A percentile compares a stretch with the other conserved stretches of the same genome.
Conservation (phyloP, 2,888 invertebrate species). For the Torymus auratus region DNA sequence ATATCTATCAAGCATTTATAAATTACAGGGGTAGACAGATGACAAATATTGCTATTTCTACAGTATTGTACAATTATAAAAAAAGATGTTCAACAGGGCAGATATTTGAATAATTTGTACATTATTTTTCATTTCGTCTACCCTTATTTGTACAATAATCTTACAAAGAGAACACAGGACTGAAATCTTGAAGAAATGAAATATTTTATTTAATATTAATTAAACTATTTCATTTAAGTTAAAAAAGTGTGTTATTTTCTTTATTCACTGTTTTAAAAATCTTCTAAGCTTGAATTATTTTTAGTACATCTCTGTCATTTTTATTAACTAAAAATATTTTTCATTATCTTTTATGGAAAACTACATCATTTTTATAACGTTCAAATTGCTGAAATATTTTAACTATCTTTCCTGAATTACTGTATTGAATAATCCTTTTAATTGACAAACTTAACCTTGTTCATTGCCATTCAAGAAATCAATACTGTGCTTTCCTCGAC, state of each 20-base stretch:
- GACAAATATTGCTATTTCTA: constrained; percentile 25
- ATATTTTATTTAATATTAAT: not conserved
- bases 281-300: too few species aligned
- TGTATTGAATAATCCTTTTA: too few species aligned
- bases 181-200: constrained; percentile 44
- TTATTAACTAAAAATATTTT: too few species aligned
- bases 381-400: too few species aligned
- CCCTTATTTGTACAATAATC: constrained; percentile 31
- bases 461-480: constrained; percentile 45
- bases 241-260: too few species aligned
- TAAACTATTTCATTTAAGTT: not conserved
- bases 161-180: constrained; percentile 20
- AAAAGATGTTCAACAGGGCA: not conserved
- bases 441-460: too few species aligned
- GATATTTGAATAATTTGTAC: constrained; percentile 7
- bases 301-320: too few species aligned
- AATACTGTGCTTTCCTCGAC: constrained; percentile 37
- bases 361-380: too few species aligned
- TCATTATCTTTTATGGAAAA: too few species aligned
- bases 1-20: constrained; percentile 27
- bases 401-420: too few species aligned
- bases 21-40: constrained; percentile 35
- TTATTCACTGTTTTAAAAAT: too few species aligned
- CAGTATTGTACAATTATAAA: not conserved
- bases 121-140: constrained; percentile 38